These are phyloP conservation scores for Callitettix versicolor DNA, from an alignment of 1,140 invertebrate genomes.

Conservation along the genomic window DNA sequence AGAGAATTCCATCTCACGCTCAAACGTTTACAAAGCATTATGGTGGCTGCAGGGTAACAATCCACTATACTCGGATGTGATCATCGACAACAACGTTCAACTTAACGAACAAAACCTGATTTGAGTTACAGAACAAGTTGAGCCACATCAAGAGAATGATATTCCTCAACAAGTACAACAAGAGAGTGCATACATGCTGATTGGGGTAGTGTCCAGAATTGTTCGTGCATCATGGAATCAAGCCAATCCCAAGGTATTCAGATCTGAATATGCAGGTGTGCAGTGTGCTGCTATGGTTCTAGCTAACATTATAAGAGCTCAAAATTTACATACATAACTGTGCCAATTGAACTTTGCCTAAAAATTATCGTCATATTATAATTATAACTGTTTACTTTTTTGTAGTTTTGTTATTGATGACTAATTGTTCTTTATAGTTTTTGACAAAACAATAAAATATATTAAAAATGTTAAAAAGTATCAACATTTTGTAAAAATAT, in stretches of 20 bases:
- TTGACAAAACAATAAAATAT: too few relatives aligned
- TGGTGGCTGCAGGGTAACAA: neutral
- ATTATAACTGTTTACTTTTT: too few relatives aligned
- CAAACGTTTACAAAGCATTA: neutral
- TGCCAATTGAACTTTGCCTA: too few relatives aligned
- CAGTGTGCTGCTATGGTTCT: constrained; percentile 9
- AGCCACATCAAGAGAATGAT: neutral
- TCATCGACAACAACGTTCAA: neutral
- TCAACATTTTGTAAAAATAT: too few relatives aligned
- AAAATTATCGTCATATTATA: too few relatives aligned
- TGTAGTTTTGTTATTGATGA: too few relatives aligned
- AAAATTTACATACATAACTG: too few relatives aligned
- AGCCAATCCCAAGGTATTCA: neutral
- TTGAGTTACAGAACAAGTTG: neutral
- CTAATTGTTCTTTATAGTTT: too few relatives aligned
- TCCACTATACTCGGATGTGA: neutral
- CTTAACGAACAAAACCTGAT: neutral
- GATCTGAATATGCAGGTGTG: constrained; percentile 1
- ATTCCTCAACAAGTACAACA: neutral
- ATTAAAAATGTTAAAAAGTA: too few relatives aligned
- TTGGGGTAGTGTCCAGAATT: neutral
- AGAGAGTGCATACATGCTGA: neutral
- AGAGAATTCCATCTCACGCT: neutral
- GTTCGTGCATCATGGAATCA: neutral
- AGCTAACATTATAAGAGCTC: constrained; percentile 12